Evolutionary conservation across 2,888 invertebrate species (phyloP).

Genomic region (Temnothorax unifasciatus): DNA sequence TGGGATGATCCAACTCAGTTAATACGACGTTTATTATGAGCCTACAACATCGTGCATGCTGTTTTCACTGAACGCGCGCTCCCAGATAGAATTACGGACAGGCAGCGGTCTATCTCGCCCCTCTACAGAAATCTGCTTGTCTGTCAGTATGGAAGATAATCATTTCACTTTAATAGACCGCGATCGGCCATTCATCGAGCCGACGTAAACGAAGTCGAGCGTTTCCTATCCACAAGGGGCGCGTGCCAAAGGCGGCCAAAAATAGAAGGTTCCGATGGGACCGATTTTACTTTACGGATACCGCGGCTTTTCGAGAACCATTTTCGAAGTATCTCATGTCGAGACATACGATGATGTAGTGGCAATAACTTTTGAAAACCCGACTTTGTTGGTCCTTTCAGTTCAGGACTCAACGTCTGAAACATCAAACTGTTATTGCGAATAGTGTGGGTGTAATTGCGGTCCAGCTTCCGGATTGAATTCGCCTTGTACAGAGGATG

Average conservation of each 20-base stretch:
- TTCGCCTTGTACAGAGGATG: slow-evolving; percentile 52
- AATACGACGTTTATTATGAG: slow-evolving; percentile 63
- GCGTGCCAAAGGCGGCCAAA: slow-evolving; percentile 69
- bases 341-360: slow-evolving; percentile 68
- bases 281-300: slow-evolving; percentile 65
- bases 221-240: slow-evolving; percentile 62
- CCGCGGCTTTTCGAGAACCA: not conserved
- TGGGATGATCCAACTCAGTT: not conserved
- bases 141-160: slow-evolving; percentile 72
- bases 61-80: slow-evolving; percentile 39
- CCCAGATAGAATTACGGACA: slow-evolving; percentile 74
- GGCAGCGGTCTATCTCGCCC: slow-evolving; percentile 52
- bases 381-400: slow-evolving; percentile 5
- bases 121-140: slow-evolving; percentile 58
- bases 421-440: slow-evolving; percentile 1
- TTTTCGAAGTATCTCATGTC: slow-evolving; percentile 29
- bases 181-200: slow-evolving; percentile 64
- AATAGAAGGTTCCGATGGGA: slow-evolving; percentile 22
- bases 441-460: slow-evolving; percentile 56
- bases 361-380: slow-evolving; percentile 38
- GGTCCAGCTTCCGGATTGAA: slow-evolving; percentile 62
- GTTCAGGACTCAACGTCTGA: slow-evolving; percentile 14
- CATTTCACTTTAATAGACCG: slow-evolving; percentile 77
- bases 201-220: slow-evolving; percentile 45
- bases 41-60: slow-evolving; percentile 69